These are phyloP conservation scores for Tretioscincus oriximinensis DNA, from an alignment of 2,113 vertebrate genomes.

Conservation along the genomic window DNA sequence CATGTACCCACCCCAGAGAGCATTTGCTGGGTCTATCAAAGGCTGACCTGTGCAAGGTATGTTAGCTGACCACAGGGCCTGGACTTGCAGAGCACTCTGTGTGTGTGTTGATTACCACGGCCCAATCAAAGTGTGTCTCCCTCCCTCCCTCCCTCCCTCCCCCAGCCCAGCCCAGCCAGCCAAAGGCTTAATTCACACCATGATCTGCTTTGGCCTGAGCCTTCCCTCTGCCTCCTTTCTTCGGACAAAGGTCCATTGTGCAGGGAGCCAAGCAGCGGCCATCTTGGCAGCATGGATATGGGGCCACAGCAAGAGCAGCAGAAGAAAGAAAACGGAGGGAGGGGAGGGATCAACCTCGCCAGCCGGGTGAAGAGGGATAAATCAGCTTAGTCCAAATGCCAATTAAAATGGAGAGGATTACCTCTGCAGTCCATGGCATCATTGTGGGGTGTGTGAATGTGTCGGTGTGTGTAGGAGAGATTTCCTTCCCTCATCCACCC, in stretches of 20 bases:
- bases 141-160: too few species aligned
- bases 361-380: constrained; percentile 79
- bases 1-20: too few species aligned
- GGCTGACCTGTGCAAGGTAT: constrained; percentile 5
- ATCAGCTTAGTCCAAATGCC: constrained; percentile 84
- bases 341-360: constrained; percentile 36
- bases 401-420: constrained; percentile 79
- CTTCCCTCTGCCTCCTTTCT: constrained; percentile 48
- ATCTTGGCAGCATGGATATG: constrained; percentile 52
- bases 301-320: constrained; percentile 31
- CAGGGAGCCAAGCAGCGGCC: constrained; percentile 34
- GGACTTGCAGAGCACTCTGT: background rate
- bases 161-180: constrained; percentile 37
- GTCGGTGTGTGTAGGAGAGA: too few species aligned
- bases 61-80: background rate
- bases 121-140: constrained; percentile 51
- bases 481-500: background rate
- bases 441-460: constrained; percentile 50
- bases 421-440: constrained; percentile 59
- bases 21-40: background rate
- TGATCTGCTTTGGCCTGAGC: constrained; percentile 57
- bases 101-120: constrained; percentile 36
- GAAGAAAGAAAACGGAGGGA: constrained; percentile 47
- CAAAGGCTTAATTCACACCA: constrained; percentile 64
- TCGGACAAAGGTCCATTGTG: constrained; percentile 71